Conservation (phyloP, 2,113 vertebrate genomes). For the Platanista minor region DNA sequence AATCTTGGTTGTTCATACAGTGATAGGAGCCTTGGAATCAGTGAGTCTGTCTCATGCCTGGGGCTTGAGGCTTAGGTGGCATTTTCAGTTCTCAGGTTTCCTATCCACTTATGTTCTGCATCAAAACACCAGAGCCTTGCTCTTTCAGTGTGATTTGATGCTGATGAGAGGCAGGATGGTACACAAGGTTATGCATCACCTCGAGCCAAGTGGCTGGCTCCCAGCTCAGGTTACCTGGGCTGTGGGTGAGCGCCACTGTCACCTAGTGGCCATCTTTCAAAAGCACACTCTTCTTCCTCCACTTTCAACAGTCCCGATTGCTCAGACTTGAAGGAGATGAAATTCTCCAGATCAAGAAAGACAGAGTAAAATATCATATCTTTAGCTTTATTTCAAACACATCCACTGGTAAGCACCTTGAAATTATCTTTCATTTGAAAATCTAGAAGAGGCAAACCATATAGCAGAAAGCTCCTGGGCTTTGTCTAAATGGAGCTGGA, state of each 20-base stretch:
- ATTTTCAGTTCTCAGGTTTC: conserved; percentile 43
- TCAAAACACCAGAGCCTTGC: conserved; percentile 50
- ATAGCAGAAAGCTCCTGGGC: not conserved
- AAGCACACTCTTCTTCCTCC: not conserved
- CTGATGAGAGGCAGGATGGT: not conserved
- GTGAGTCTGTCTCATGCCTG: not conserved
- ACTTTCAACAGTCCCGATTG: not conserved
- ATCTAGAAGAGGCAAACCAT: not conserved
- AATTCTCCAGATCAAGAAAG: not conserved
- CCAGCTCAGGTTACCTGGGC: not conserved
- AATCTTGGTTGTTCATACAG: not conserved
- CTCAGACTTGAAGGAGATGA: not conserved
- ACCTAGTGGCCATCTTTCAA: not conserved
- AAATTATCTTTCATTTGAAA: conserved; percentile 2
- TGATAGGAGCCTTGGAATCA: not conserved
- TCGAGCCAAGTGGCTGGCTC: not conserved
- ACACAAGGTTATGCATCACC: not conserved
- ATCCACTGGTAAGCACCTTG: not conserved
- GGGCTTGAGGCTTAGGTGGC: not conserved
- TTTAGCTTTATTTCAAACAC: not conserved
- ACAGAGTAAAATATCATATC: not conserved
- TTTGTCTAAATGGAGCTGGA: not conserved
- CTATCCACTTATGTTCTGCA: conserved; percentile 7
- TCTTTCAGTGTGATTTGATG: conserved; percentile 13
- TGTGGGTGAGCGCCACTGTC: not conserved